Percentiles rank a stretch among this genome's conserved stretches.
These are phyloP conservation scores for Tragelaphus scriptus DNA, from an alignment of 2,113 vertebrate genomes.

Conservation along the genomic window DNA sequence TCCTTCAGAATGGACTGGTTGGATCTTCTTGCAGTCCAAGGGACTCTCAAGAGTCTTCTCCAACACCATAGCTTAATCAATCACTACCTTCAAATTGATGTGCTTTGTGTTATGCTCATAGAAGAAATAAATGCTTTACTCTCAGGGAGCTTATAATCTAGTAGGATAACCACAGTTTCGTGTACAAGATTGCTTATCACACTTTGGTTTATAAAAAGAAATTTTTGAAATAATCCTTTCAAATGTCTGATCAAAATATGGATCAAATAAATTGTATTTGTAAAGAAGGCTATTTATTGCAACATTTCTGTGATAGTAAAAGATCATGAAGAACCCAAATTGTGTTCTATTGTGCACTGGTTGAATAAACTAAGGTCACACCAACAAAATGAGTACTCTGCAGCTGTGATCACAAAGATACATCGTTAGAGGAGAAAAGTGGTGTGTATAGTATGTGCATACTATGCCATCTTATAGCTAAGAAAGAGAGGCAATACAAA, in stretches of 20 bases:
- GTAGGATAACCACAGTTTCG: not conserved
- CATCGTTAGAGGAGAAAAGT: not conserved
- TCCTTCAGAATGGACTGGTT: no score
- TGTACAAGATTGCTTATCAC: not conserved
- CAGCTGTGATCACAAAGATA: not conserved
- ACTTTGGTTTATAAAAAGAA: not conserved
- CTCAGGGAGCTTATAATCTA: not conserved
- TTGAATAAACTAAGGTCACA: not conserved
- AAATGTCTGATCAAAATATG: not conserved
- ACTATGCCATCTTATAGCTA: not conserved
- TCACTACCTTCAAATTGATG: not conserved
- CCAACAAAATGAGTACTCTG: not conserved
- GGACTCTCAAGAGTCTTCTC: no score
- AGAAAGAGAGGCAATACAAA: not conserved
- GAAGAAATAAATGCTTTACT: not conserved
- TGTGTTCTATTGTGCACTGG: not conserved
- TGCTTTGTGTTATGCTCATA: not conserved
- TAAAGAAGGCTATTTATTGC: not conserved
- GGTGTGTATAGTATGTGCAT: not conserved
- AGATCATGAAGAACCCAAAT: not conserved
- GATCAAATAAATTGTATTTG: not conserved
- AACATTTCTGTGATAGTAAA: not conserved
- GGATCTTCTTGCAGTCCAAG: no score
- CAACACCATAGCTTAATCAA: no score
- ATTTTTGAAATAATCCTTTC: not conserved